A percentile compares a stretch with the other conserved stretches of the same genome.
phyloP scores from a whole-genome alignment of 2,797 vertebrate genomes.

The Apogon hyalosoma region DNA sequence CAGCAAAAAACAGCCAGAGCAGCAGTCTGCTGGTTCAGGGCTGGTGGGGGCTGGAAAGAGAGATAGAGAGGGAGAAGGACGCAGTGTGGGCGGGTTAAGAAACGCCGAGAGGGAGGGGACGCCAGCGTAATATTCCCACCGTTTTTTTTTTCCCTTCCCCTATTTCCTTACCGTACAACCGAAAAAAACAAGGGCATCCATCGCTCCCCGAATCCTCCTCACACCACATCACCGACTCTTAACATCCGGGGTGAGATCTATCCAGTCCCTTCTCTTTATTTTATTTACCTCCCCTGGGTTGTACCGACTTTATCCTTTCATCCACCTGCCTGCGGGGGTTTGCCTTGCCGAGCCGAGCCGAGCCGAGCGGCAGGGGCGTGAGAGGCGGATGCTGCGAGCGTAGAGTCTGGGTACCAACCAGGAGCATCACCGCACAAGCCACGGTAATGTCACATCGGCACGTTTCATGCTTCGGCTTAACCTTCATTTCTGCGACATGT shows the following conservation, averaged over 20 bases:
- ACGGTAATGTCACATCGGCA: slow-evolving; percentile 78
- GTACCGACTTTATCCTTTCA: not conserved
- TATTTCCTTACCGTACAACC: slow-evolving; percentile 44
- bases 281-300: not conserved
- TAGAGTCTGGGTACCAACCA: slow-evolving; percentile 80
- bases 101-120: slow-evolving; percentile 82
- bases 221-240: too few relatives aligned
- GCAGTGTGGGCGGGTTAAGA: slow-evolving; percentile 88
- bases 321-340: slow-evolving; percentile 35
- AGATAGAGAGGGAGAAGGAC: slow-evolving; percentile 81
- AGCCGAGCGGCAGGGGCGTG: slow-evolving; percentile 78
- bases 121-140: slow-evolving; percentile 73
- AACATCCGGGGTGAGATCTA: too few relatives aligned
- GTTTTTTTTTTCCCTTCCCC: slow-evolving; percentile 38
- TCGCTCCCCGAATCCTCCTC: slow-evolving; percentile 21
- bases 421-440: slow-evolving; percentile 75
- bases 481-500: slow-evolving; percentile 53
- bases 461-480: not conserved
- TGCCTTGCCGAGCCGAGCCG: slow-evolving; percentile 31
- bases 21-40: slow-evolving; percentile 60
- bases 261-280: not conserved
- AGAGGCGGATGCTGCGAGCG: slow-evolving; percentile 83
- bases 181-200: slow-evolving; percentile 78
- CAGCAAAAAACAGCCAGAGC: slow-evolving; percentile 66
- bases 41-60: slow-evolving; percentile 51